These are phyloP conservation scores for Lacanobia oleracea DNA, from an alignment of 2,888 invertebrate genomes.

Conservation along the genomic window DNA sequence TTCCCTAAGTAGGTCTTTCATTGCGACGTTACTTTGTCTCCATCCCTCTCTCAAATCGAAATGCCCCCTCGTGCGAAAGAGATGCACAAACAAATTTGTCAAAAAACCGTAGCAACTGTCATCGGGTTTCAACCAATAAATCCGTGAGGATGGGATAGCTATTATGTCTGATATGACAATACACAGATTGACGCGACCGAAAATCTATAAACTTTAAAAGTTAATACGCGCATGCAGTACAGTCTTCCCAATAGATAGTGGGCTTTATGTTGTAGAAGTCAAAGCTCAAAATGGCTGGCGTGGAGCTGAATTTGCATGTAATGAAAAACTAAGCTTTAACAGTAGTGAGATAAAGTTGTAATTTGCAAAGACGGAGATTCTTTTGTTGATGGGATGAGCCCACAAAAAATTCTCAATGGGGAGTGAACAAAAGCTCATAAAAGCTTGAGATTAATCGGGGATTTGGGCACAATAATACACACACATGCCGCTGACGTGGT, in stretches of 20 bases:
- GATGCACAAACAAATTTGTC: slow-evolving; percentile 77
- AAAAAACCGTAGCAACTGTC: slow-evolving; percentile 85
- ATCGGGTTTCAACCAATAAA: slow-evolving; percentile 88
- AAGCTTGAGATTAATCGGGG: slow-evolving; percentile 90
- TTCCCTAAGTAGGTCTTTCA: slow-evolving; percentile 86
- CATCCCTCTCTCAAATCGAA: slow-evolving; percentile 66
- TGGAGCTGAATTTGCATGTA: background rate
- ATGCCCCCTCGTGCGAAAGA: slow-evolving; percentile 61
- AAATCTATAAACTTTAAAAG: slow-evolving; percentile 88
- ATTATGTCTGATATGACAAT: slow-evolving; percentile 90
- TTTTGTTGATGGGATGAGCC: slow-evolving; percentile 76
- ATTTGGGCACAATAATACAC: slow-evolving; percentile 87
- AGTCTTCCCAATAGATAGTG: slow-evolving; percentile 41
- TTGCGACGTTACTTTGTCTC: slow-evolving; percentile 67
- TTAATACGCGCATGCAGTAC: slow-evolving; percentile 78
- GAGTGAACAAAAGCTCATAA: slow-evolving; percentile 89
- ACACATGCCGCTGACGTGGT: slow-evolving; percentile 82
- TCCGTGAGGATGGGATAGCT: slow-evolving; percentile 87
- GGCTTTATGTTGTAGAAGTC: background rate
- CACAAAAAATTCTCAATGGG: slow-evolving; percentile 82
- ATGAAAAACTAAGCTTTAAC: slow-evolving; percentile 40
- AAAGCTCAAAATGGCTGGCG: slow-evolving; percentile 40
- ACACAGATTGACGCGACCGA: slow-evolving; percentile 90
- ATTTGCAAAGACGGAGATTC: slow-evolving; percentile 20
- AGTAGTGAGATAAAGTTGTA: slow-evolving; percentile 8